Evolutionary conservation across 1,140 invertebrate genomes (phyloP).

Genomic region (Sarcophaga peregrina): DNA sequence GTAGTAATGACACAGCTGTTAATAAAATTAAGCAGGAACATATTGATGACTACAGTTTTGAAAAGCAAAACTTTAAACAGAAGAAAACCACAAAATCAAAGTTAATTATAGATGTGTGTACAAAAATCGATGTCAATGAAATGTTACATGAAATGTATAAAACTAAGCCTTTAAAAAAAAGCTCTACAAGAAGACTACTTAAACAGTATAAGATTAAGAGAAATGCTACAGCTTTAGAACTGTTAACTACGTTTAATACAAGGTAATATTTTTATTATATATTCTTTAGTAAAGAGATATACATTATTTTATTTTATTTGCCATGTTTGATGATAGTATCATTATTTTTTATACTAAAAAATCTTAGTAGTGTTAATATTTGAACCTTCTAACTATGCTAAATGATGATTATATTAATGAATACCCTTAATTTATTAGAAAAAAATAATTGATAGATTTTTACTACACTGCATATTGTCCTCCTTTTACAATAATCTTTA

Average conservation of each 20-base stretch:
- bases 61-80: not conserved
- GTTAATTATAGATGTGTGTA: conserved; percentile 39
- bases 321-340: too few species aligned
- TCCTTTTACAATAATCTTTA: not conserved
- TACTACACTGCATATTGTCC: too few species aligned
- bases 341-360: too few species aligned
- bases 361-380: not conserved
- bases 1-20: not conserved
- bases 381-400: not conserved
- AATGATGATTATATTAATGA: not conserved
- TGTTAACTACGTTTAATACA: conserved; percentile 29
- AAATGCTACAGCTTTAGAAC: not conserved
- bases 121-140: not conserved
- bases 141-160: conserved; percentile 27
- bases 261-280: conserved; percentile 12
- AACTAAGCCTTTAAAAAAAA: not conserved
- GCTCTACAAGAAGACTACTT: not conserved
- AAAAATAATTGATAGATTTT: not conserved
- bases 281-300: too few species aligned
- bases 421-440: not conserved
- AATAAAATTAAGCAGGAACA: not conserved
- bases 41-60: not conserved
- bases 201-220: not conserved
- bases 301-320: too few species aligned
- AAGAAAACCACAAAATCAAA: not conserved